phyloP scores from a whole-genome alignment of 2,113 vertebrate genomes.

The Ophthalmolycus amberensis region DNA sequence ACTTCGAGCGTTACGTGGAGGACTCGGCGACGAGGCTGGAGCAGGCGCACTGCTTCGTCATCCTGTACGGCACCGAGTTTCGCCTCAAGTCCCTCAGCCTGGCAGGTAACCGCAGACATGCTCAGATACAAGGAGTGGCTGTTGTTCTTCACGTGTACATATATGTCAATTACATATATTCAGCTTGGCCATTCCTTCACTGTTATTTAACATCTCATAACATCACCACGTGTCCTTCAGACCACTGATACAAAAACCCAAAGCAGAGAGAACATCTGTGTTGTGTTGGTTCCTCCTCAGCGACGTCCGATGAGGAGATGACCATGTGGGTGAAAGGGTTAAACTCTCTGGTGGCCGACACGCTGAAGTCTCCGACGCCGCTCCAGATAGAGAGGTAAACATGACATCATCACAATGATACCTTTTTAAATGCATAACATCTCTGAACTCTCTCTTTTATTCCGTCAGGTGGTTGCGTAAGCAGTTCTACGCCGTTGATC shows the following conservation, averaged over 20 bases:
- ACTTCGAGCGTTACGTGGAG: conserved; percentile 97
- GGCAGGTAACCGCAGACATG: conserved; percentile 84
- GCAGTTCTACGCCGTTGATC: conserved; percentile 95
- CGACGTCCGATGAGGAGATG: conserved; percentile 97
- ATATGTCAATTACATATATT: background rate
- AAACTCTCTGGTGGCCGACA: conserved; percentile 93
- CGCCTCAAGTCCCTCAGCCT: conserved; percentile 96
- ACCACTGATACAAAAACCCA: background rate
- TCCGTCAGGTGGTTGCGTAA: conserved; percentile 93
- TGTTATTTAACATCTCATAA: background rate
- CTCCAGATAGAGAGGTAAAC: conserved; percentile 95
- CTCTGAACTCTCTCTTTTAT: background rate
- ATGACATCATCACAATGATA: too few species aligned
- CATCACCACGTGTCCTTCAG: background rate
- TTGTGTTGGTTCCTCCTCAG: conserved; percentile 72
- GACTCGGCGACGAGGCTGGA: conserved; percentile 89
- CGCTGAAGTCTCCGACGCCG: conserved; percentile 91
- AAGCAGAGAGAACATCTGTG: background rate
- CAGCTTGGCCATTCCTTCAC: too few species aligned
- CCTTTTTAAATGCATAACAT: background rate
- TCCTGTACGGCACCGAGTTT: conserved; percentile 96
- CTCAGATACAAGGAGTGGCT: background rate
- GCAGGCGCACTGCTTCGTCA: conserved; percentile 93
- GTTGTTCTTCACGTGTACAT: background rate
- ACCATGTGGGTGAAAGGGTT: conserved; percentile 99